Evolutionary conservation across 2,113 vertebrate species (phyloP).

Genomic region (Spea multiplicata): DNA sequence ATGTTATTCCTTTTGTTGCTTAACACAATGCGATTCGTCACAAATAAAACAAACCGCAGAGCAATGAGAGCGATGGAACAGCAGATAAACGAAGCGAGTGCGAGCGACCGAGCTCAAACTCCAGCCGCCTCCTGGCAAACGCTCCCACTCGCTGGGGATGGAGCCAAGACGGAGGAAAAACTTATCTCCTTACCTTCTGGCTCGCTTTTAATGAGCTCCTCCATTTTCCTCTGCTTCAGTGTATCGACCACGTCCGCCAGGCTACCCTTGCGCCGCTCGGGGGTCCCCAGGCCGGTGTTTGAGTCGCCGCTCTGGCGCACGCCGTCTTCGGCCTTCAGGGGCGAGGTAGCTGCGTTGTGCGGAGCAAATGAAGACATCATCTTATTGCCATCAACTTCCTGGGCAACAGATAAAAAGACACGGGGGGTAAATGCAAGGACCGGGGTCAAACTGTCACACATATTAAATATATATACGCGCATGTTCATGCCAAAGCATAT

Average conservation of each 20-base stretch:
- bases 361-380: conserved; percentile 89
- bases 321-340: conserved; percentile 89
- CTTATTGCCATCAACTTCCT: conserved; percentile 95
- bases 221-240: conserved; percentile 98
- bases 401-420: neutral
- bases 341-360: conserved; percentile 98
- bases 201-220: conserved; percentile 97
- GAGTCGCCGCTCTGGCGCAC: conserved; percentile 84
- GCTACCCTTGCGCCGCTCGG: conserved; percentile 95
- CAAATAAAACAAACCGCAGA: conserved; percentile 14
- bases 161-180: too few relatives aligned
- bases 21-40: conserved; percentile 10
- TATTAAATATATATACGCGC: too few relatives aligned
- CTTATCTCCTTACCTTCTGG: conserved; percentile 84
- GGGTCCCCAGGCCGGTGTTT: conserved; percentile 81
- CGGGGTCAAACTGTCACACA: too few relatives aligned
- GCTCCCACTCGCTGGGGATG: too few relatives aligned
- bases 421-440: too few relatives aligned
- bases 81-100: neutral
- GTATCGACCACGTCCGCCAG: conserved; percentile 96
- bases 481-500: too few relatives aligned
- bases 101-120: conserved; percentile 23
- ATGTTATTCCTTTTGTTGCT: neutral
- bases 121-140: conserved; percentile 11
- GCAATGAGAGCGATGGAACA: conserved; percentile 31